Conservation (phyloP, 2,113 vertebrate species). For the Mobula hypostoma region DNA sequence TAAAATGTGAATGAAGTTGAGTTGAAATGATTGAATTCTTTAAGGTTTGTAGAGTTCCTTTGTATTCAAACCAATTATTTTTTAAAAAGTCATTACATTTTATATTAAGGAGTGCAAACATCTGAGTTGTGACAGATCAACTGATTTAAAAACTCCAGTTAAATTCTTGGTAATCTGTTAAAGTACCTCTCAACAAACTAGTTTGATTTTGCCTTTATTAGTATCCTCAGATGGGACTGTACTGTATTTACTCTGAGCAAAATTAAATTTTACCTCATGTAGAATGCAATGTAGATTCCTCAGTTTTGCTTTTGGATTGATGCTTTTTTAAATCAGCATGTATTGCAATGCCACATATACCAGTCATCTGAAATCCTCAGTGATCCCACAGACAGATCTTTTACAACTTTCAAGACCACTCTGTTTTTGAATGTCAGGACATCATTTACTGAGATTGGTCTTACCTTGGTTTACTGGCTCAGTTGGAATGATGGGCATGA, state of each 20-base stretch:
- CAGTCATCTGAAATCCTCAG: not conserved
- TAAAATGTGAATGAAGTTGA: not conserved
- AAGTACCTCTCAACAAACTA: not conserved
- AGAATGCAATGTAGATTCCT: not conserved
- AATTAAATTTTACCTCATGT: not conserved
- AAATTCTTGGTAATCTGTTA: not conserved
- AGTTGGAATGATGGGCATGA: not conserved
- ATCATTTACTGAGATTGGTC: not conserved
- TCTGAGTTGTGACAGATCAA: not conserved
- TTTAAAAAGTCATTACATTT: not conserved
- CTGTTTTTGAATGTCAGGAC: not conserved
- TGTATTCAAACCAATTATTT: not conserved
- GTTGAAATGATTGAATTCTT: not conserved
- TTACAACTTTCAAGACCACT: not conserved
- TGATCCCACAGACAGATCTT: not conserved
- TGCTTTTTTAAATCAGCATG: not conserved
- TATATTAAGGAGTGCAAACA: not conserved
- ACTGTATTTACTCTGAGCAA: not conserved
- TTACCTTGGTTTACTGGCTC: not conserved
- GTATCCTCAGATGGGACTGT: too few relatives aligned
- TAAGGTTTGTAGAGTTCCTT: not conserved
- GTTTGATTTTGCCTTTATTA: not conserved
- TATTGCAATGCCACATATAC: not conserved
- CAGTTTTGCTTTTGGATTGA: not conserved
- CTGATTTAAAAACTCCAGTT: not conserved